Evolutionary conservation across 2,888 invertebrate genomes (phyloP).

Genomic region (Amiota minor): DNA sequence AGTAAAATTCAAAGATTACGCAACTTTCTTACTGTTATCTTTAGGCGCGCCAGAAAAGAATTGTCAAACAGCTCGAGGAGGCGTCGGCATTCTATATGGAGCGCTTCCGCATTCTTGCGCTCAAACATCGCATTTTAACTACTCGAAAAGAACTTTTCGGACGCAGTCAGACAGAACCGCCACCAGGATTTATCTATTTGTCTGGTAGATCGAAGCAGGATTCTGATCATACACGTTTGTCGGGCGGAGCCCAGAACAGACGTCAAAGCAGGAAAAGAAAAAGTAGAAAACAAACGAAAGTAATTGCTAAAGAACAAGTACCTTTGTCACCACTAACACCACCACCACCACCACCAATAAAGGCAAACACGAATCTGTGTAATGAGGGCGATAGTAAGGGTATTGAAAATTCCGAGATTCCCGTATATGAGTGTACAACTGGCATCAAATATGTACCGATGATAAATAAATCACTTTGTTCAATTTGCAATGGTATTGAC

Average conservation of each 20-base stretch:
- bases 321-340: background rate
- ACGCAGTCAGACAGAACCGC: background rate
- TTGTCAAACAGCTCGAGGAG: conserved; percentile 43
- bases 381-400: too few species aligned
- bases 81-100: conserved; percentile 40
- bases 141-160: conserved; percentile 40
- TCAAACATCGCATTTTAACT: conserved; percentile 38
- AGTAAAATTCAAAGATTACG: background rate
- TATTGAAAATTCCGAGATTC: too few species aligned
- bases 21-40: background rate
- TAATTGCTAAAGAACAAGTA: background rate
- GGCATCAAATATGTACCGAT: background rate
- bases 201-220: background rate
- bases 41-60: conserved; percentile 14
- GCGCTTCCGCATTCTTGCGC: conserved; percentile 46
- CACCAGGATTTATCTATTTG: conserved; percentile 33
- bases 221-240: background rate
- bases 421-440: background rate
- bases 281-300: background rate
- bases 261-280: background rate
- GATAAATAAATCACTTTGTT: too few species aligned
- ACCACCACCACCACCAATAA: too few species aligned
- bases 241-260: background rate
- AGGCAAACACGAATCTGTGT: too few species aligned
- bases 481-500: too few species aligned